Evolutionary conservation across 2,113 vertebrate genomes (phyloP), one percentile per base, ranked within the genome.

Genomic region (Chionis minor): DNA sequence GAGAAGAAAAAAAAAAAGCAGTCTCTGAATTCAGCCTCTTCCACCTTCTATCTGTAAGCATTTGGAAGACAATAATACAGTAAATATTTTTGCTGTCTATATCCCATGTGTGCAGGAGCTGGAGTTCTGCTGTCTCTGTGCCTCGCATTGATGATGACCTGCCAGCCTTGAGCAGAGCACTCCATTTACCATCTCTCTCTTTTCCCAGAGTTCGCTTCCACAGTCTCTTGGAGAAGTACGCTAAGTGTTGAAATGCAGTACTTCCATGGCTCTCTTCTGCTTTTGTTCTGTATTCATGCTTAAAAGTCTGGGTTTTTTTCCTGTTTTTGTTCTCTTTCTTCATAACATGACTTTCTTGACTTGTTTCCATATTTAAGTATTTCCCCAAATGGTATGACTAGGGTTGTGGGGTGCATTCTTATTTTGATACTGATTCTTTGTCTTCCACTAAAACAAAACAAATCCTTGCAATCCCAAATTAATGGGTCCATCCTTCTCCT

Each of bases 171-270:
- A 73, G 72, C 75, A 91, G 84, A 77, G 54, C 32, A 3, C n/a
- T 28, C 52, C 3, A 0, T 42, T 38, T n/a, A 8, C 74, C 32
- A 3, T 33, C 30, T 23, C 42, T 15, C 51, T 27, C 8, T 47
- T 51, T 73, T 66, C 42, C 18, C 30, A 8, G 21, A 0, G 1
- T 5, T 65, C 42, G 52, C 38, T 54, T 23, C 24, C 42, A 7
- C 0, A 0, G 28, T 47, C 38, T 58, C 42, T 44, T 26, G 47
- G 32, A 42, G n/a, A 42, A 51, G 21, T 10, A 7, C 0, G 1
- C 27, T 2, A 28, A 4, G 23, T 44, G 69, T 56, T 0, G 2
- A 51, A 56, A 58, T 33, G 44, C 62, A 54, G 47, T 47, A 5
- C 20, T 78, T 72, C 33, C 23, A 4, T 22, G 40, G 33, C 18